Percentiles rank a stretch among this genome's conserved stretches.
Conservation (phyloP, 2,113 vertebrate species). For the Eclectus roratus region DNA sequence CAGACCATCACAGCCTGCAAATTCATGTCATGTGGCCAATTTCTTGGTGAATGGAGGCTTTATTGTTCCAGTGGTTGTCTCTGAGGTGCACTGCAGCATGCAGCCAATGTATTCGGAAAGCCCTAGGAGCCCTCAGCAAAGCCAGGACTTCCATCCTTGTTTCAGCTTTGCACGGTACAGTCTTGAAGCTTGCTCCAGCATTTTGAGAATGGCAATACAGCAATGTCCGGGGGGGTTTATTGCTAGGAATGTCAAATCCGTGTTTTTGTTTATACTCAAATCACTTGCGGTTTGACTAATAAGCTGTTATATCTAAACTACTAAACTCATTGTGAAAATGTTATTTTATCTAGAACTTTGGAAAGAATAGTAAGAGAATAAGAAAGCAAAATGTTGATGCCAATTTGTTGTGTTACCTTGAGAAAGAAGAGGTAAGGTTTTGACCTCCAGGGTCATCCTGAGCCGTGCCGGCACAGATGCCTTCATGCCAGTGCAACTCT, state of each 20-base stretch:
- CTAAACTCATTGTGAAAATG: not conserved
- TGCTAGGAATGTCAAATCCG: not conserved
- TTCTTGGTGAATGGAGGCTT: not conserved
- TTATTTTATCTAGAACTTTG: not conserved
- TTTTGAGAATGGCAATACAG: not conserved
- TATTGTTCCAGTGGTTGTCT: fast-evolving
- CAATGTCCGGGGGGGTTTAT: not conserved
- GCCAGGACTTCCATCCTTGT: not conserved
- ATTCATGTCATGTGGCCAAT: fast-evolving
- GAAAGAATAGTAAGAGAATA: not conserved
- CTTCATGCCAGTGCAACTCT: not conserved
- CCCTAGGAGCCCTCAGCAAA: not conserved
- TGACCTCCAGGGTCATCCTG: not conserved
- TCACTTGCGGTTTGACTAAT: not conserved
- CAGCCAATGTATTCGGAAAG: fast-evolving
- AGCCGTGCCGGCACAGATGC: fast-evolving
- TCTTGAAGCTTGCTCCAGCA: not conserved
- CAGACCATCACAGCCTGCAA: fast-evolving
- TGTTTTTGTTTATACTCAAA: not conserved
- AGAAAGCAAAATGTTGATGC: not conserved
- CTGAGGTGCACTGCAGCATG: fast-evolving
- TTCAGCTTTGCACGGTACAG: not conserved
- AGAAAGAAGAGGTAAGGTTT: not conserved
- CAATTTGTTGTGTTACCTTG: not conserved
- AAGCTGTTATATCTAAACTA: not conserved